Percentiles rank a stretch among this genome's conserved stretches.
These are phyloP conservation scores for Rhinoraja longicauda DNA, from an alignment of 2,797 vertebrate genomes.

Conservation along the genomic window DNA sequence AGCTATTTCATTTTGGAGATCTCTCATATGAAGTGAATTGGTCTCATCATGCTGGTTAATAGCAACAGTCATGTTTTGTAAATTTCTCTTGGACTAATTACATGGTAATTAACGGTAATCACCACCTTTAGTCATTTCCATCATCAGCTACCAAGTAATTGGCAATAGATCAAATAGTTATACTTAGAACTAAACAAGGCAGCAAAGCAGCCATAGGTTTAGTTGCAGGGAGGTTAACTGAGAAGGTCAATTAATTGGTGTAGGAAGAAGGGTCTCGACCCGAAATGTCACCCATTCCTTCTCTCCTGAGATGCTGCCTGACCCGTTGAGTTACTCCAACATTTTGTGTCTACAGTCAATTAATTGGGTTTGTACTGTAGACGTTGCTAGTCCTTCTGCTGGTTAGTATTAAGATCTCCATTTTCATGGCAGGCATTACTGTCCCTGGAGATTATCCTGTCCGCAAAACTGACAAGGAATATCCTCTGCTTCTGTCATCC, in stretches of 20 bases:
- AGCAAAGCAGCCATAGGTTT: not conserved
- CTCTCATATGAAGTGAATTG: not conserved
- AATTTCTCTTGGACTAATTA: not conserved
- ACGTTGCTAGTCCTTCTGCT: not conserved
- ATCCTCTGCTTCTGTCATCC: not conserved
- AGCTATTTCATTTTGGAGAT: not conserved
- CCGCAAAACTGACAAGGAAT: not conserved
- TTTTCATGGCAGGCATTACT: not conserved
- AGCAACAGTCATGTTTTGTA: not conserved
- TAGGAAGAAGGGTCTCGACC: too few species aligned
- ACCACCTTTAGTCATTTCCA: not conserved
- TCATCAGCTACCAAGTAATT: not conserved
- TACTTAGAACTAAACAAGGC: not conserved
- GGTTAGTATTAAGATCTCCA: not conserved
- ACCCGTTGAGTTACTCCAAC: too few species aligned
- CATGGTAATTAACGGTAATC: slow-evolving; percentile 17
- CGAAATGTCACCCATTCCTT: too few species aligned
- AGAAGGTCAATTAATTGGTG: not conserved
- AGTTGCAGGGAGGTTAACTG: not conserved
- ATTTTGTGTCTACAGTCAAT: too few species aligned
- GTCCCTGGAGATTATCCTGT: too few species aligned
- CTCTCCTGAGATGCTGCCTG: too few species aligned
- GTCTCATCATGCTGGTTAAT: not conserved
- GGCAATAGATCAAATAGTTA: slow-evolving; percentile 4
- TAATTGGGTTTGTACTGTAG: too few species aligned